Evolutionary conservation across 2,113 vertebrate species (phyloP).

Genomic region (Pungitius pungitius): DNA sequence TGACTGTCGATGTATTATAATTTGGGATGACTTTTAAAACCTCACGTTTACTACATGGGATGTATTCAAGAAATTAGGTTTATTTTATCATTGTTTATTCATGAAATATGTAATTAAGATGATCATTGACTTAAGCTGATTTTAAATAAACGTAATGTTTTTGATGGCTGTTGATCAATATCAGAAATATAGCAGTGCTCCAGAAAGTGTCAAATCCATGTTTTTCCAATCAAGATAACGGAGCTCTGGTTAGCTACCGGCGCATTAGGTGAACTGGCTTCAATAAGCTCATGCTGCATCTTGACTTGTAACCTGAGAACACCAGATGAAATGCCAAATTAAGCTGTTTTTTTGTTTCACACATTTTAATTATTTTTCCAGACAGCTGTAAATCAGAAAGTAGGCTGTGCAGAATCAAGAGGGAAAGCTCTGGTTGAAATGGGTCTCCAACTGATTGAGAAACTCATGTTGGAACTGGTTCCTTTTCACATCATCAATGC

Average conservation of each 20-base stretch:
- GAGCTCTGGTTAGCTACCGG: too few relatives aligned
- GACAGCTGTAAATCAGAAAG: not conserved
- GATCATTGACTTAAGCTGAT: not conserved
- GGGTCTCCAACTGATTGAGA: not conserved
- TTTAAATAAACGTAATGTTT: not conserved
- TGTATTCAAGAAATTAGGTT: too few relatives aligned
- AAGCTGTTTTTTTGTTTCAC: not conserved
- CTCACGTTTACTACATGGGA: too few relatives aligned
- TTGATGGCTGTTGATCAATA: too few relatives aligned
- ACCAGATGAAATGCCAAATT: not conserved
- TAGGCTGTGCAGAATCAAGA: not conserved
- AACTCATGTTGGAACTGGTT: not conserved
- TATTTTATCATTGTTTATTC: too few relatives aligned
- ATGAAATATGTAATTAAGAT: not conserved
- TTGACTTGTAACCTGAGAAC: not conserved
- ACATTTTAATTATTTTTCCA: not conserved
- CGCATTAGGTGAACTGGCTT: too few relatives aligned
- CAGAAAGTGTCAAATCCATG: too few relatives aligned
- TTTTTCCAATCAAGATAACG: too few relatives aligned
- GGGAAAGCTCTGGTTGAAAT: not conserved
- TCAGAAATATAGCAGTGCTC: too few relatives aligned
- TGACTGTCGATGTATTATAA: not conserved
- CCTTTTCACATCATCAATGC: not conserved
- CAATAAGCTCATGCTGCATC: not conserved
- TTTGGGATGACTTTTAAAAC: not conserved